Evolutionary conservation across 2,797 vertebrate genomes (phyloP), one percentile per base, ranked within the genome.

Genomic region (Synanceia verrucosa): DNA sequence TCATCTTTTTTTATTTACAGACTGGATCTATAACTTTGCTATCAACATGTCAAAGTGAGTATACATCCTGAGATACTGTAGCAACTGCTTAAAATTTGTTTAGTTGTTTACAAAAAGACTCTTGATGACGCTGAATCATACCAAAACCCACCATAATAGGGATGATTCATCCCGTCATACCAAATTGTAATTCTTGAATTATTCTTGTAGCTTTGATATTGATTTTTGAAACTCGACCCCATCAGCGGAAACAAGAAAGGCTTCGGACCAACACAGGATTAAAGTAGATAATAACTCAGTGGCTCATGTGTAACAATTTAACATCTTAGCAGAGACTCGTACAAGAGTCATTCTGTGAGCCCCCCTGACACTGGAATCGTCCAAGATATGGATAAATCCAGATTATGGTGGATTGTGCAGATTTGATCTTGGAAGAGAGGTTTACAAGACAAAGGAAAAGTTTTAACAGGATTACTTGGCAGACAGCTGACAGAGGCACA

Each of bases 1-100:
- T 50, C 24, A 47, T 64, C 64, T 36, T 39, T 44, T 70, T 13
- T 37, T 16, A 53, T 90, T 88, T 78, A n/a, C 84, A 92, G 92
- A 78, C 66, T 73, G 46, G 57, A 74, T 67, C 70, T 52, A 10
- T 60, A 69, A 67, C 64, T 53, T 67, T 46, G 31, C 44, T n/a
- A 44, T 74, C 81, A 83, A 82, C 52, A 95, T 94, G 94, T 53
- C 93, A 72, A 95, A 91, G 94, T 94, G 65, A 94, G 56, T 59
- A 59, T 43, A 19, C 0, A 43, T 19, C 14, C 12, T 50, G 8
- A 51, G 6, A 3, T 6, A n/a, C n/a, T n/a, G n/a, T n/a, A 51
- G 26, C 4, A 47, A 12, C 6, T 24, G 2, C 4, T 79, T 67
- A 26, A 44, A 59, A 51, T 26, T 9, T 8, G 4, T 39, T 13